Conservation (phyloP, 2,113 vertebrate genomes). For the Pachypanchax playfairii region DNA sequence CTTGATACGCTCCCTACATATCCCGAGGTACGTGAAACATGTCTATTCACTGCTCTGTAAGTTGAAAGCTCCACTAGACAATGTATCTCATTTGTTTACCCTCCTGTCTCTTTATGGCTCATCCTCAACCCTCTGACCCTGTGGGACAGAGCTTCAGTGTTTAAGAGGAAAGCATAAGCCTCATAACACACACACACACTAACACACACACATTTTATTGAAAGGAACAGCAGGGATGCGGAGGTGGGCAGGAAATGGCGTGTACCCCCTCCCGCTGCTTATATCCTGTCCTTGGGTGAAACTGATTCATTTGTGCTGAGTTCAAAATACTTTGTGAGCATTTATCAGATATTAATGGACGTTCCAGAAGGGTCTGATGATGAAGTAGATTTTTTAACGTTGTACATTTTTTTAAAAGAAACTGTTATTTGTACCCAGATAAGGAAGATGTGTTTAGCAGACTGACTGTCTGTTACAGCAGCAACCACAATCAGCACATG, state of each 20-base stretch:
- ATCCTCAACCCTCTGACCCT: conserved; percentile 69
- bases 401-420: background rate
- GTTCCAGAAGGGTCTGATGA: background rate
- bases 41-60: conserved; percentile 2
- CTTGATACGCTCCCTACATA: background rate
- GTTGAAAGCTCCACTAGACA: conserved; percentile 26
- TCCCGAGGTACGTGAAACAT: background rate
- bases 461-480: conserved; percentile 11
- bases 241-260: conserved; percentile 70
- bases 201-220: conserved; percentile 44
- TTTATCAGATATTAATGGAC: conserved; percentile 4
- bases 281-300: conserved; percentile 71
- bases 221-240: conserved; percentile 56
- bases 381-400: conserved; percentile 2
- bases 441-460: background rate
- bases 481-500: conserved; percentile 34
- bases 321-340: conserved; percentile 34
- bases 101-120: conserved; percentile 61
- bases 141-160: conserved; percentile 61
- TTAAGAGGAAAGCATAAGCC: conserved; percentile 55
- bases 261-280: conserved; percentile 64
- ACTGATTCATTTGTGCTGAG: conserved; percentile 64
- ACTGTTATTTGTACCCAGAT: background rate
- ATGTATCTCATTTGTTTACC: conserved; percentile 53
- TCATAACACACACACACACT: conserved; percentile 36